Percentiles rank a stretch among this genome's conserved stretches.
Conservation (phyloP, 1,140 invertebrate species). For the Euwallacea similis region DNA sequence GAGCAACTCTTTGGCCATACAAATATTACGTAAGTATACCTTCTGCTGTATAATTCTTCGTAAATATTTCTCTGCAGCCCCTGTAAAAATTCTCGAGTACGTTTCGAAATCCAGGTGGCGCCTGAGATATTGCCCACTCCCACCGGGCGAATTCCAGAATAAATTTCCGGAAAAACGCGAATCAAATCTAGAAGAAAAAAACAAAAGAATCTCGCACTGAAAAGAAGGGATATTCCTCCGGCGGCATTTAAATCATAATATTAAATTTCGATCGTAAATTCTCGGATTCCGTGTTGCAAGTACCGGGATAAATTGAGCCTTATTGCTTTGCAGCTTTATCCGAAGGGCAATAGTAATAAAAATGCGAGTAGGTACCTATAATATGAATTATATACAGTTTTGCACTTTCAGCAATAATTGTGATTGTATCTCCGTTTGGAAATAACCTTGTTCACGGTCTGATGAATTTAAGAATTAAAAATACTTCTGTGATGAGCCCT, state of each 20-base stretch:
- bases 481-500: too few relatives aligned
- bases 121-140: neutral
- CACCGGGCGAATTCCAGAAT: neutral
- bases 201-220: neutral
- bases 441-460: too few relatives aligned
- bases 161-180: neutral
- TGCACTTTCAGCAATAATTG: too few relatives aligned
- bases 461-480: too few relatives aligned
- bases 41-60: too few relatives aligned
- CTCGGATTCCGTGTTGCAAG: neutral
- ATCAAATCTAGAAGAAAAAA: neutral
- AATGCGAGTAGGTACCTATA: too few relatives aligned
- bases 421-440: too few relatives aligned
- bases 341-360: too few relatives aligned
- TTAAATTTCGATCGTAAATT: constrained; percentile 15
- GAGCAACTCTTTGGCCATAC: too few relatives aligned
- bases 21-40: too few relatives aligned
- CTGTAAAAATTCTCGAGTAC: neutral
- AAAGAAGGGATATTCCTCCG: constrained; percentile 3
- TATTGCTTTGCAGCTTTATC: neutral
- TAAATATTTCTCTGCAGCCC: too few relatives aligned
- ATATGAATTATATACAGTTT: too few relatives aligned
- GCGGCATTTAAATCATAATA: constrained; percentile 10
- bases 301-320: constrained; percentile 2
- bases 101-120: neutral